Evolutionary conservation across 2,888 invertebrate species (phyloP).

Genomic region (Dicycla oo): DNA sequence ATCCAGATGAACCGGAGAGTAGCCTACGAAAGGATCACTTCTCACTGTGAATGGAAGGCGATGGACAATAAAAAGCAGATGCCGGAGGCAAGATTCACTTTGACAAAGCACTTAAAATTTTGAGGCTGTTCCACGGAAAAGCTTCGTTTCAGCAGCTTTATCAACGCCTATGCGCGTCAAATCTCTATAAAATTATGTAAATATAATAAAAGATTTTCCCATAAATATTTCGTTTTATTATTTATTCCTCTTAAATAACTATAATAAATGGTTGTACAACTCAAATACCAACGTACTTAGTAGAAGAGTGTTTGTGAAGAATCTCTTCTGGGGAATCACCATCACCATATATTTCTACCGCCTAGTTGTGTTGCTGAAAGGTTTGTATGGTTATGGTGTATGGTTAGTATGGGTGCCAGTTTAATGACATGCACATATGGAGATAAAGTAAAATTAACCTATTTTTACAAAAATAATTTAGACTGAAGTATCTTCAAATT

Average conservation of each 20-base stretch:
- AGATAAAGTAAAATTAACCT: no score
- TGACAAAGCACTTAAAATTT: conserved; percentile 23
- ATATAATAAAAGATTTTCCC: no score
- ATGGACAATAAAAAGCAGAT: conserved; percentile 38
- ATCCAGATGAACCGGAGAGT: conserved; percentile 27
- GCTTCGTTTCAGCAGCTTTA: background rate
- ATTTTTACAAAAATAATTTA: no score
- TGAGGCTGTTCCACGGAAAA: background rate
- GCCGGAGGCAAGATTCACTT: conserved; percentile 22
- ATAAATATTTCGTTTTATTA: no score
- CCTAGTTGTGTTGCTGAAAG: background rate
- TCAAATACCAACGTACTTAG: background rate
- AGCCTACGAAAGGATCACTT: conserved; percentile 16
- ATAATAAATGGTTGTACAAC: no score
- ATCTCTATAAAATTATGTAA: background rate
- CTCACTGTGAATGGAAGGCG: fast-evolving
- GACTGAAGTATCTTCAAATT: background rate
- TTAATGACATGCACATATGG: no score
- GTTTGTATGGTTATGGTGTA: background rate
- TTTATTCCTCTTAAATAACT: no score
- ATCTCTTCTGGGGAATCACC: background rate
- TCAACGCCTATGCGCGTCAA: background rate
- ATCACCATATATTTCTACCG: background rate
- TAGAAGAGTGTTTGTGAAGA: background rate
- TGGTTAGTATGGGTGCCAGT: no score